These are phyloP conservation scores for Manis pentadactyla DNA, from an alignment of 2,797 vertebrate genomes.

Conservation along the genomic window DNA sequence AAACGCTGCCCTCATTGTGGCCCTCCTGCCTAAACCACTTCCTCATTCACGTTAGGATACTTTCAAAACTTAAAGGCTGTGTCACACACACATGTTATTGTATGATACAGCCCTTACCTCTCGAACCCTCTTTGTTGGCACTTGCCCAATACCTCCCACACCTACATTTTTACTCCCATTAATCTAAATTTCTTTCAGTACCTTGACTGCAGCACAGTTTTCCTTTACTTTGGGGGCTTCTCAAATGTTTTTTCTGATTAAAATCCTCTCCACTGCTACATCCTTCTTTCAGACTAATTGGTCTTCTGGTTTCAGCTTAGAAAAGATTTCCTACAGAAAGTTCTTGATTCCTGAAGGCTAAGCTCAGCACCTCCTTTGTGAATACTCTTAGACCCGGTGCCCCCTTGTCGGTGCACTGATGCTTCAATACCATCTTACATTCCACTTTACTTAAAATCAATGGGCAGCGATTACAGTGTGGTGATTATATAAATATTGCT, in stretches of 20 bases:
- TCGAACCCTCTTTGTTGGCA: not conserved
- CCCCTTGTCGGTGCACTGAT: not conserved
- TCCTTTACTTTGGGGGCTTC: not conserved
- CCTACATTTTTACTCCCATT: not conserved
- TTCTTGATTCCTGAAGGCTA: not conserved
- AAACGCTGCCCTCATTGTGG: no score
- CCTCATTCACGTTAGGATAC: not conserved
- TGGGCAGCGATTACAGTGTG: not conserved
- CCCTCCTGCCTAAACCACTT: not conserved
- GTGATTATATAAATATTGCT: not conserved
- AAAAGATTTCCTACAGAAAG: not conserved
- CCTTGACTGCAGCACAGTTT: not conserved
- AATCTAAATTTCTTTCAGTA: not conserved
- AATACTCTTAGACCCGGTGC: no score
- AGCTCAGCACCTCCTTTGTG: accelerated
- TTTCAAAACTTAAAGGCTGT: not conserved
- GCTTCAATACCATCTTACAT: not conserved
- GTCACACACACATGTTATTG: not conserved
- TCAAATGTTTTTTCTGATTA: not conserved
- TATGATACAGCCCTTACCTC: not conserved
- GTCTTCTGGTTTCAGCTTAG: not conserved
- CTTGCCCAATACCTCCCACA: not conserved
- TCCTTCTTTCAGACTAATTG: not conserved
- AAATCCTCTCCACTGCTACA: not conserved
- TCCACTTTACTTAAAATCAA: not conserved